These are phyloP conservation scores for Rhaphigaster nebulosa DNA, from an alignment of 2,888 invertebrate genomes.

Conservation along the genomic window DNA sequence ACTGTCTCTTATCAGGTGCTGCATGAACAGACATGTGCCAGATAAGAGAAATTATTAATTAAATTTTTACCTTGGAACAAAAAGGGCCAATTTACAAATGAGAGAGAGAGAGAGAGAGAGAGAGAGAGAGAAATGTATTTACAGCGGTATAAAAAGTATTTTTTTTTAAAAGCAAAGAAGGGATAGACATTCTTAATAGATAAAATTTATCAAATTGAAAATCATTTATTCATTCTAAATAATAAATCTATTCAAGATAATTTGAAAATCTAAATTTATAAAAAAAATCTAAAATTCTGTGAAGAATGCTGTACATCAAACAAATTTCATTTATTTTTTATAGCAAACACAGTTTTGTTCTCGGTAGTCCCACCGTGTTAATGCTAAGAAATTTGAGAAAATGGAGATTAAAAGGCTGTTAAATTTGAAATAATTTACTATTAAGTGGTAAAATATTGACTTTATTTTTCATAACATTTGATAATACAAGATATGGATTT, in stretches of 20 bases:
- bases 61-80: too few species aligned
- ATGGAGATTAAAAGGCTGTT: background rate
- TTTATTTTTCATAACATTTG: background rate
- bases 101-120: too few species aligned
- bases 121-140: background rate
- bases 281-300: background rate
- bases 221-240: background rate
- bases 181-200: background rate
- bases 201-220: background rate
- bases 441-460: background rate
- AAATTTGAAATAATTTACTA: background rate
- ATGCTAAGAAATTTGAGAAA: background rate
- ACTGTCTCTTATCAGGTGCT: background rate
- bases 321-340: background rate
- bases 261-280: too few species aligned
- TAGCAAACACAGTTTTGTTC: background rate
- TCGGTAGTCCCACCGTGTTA: background rate
- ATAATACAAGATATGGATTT: background rate
- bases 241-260: too few species aligned
- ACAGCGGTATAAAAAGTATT: background rate
- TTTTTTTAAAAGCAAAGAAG: background rate
- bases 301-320: background rate
- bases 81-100: too few species aligned
- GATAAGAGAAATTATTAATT: background rate
- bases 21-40: background rate